Percentiles rank a stretch among this genome's conserved stretches.
Evolutionary conservation across 2,888 invertebrate genomes (phyloP).

Genomic region (Rhodophaea formosa): DNA sequence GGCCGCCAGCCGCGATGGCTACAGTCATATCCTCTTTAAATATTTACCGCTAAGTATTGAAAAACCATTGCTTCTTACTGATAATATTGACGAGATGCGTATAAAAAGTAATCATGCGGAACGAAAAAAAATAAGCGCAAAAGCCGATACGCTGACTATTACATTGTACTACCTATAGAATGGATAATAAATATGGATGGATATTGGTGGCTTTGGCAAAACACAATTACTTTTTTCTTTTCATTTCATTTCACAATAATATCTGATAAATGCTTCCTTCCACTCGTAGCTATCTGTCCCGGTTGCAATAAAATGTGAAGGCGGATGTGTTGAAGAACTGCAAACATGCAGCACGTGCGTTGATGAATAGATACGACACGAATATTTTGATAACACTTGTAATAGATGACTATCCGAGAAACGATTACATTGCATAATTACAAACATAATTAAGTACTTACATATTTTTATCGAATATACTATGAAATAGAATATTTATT

Average conservation of each 20-base stretch:
- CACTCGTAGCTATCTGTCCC: not conserved
- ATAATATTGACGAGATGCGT: conserved; percentile 20
- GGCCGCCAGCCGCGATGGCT: conserved; percentile 38
- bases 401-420: not conserved
- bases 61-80: conserved; percentile 34
- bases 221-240: too few species aligned
- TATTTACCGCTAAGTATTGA: conserved; percentile 44
- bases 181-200: too few species aligned
- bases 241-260: too few species aligned
- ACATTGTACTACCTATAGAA: too few species aligned
- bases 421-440: not conserved
- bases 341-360: conserved; percentile 11
- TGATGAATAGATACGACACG: conserved; percentile 16
- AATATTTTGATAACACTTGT: not conserved
- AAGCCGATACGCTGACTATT: not conserved
- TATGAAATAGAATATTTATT: too few species aligned
- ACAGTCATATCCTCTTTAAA: conserved; percentile 51
- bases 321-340: not conserved
- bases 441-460: too few species aligned
- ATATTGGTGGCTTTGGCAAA: not conserved
- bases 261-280: not conserved
- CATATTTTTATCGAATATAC: too few species aligned
- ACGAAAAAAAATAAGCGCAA: not conserved
- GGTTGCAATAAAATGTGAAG: not conserved
- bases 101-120: conserved; percentile 9